Evolutionary conservation across 2,113 vertebrate genomes (phyloP).

Genomic region (Chloropsis hardwickii): DNA sequence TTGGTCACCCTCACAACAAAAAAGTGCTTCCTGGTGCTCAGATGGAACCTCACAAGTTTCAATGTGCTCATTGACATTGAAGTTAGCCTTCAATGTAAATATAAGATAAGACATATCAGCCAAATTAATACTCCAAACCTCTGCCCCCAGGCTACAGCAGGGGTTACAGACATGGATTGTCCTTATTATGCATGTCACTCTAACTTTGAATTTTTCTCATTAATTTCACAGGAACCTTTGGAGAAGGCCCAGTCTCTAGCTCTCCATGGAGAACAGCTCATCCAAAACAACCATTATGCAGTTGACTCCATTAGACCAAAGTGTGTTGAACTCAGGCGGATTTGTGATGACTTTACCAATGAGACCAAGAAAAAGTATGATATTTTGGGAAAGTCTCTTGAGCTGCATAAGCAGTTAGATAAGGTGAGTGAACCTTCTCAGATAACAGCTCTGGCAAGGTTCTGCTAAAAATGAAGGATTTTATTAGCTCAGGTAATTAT

Average conservation of each 20-base stretch:
- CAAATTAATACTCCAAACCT: neutral
- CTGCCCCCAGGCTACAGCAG: neutral
- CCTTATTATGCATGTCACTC: neutral
- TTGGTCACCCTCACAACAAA: neutral
- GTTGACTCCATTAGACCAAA: constrained; percentile 90
- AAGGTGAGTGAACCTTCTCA: constrained; percentile 75
- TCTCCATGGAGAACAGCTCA: constrained; percentile 87
- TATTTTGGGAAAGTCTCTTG: constrained; percentile 85
- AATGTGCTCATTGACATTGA: neutral
- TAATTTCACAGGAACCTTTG: constrained; percentile 75
- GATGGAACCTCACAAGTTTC: neutral
- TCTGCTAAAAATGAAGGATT: neutral
- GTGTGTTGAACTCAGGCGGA: constrained; percentile 87
- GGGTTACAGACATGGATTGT: neutral
- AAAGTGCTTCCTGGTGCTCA: neutral
- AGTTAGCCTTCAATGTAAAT: neutral
- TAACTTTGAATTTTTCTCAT: neutral
- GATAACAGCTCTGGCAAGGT: neutral
- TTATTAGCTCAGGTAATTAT: neutral
- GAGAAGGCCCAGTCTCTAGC: constrained; percentile 90
- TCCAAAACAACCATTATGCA: constrained; percentile 92
- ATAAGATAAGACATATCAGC: neutral
- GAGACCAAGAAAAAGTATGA: constrained; percentile 88
- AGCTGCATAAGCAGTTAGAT: constrained; percentile 85
- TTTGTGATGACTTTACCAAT: constrained; percentile 91